A percentile compares a stretch with the other conserved stretches of the same genome.
Evolutionary conservation across 2,797 vertebrate genomes (phyloP).

Genomic region (Brotula barbata): DNA sequence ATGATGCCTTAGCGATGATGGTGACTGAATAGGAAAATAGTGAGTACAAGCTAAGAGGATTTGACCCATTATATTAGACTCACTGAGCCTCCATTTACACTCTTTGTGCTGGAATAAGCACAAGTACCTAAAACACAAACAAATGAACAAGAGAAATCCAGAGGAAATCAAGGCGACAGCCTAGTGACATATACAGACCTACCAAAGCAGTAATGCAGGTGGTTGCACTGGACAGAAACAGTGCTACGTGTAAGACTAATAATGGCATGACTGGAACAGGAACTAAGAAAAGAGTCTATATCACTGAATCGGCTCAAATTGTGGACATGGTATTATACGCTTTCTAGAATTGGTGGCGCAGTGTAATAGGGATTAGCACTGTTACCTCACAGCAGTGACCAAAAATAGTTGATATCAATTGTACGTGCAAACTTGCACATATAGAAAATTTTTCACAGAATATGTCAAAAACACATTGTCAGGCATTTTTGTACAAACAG

Average conservation of each 20-base stretch:
- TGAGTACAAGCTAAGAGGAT: constrained; percentile 59
- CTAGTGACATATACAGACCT: not conserved
- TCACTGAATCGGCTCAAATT: constrained; percentile 4
- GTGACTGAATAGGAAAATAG: constrained; percentile 35
- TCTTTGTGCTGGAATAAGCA: constrained; percentile 39
- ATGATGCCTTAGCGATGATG: constrained; percentile 22
- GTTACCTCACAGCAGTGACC: not conserved
- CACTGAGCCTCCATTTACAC: constrained; percentile 42
- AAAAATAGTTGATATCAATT: too few relatives aligned
- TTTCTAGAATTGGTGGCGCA: too few relatives aligned
- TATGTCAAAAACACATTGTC: too few relatives aligned
- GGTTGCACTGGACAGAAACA: not conserved
- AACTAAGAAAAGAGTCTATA: constrained; percentile 1
- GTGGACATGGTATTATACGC: too few relatives aligned
- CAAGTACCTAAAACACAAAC: not conserved
- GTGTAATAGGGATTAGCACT: too few relatives aligned
- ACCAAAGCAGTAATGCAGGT: not conserved
- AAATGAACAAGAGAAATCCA: not conserved
- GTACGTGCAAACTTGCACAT: too few relatives aligned
- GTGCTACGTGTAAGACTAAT: too few relatives aligned
- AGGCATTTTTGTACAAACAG: too few relatives aligned
- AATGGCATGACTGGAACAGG: not conserved
- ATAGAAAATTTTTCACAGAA: too few relatives aligned
- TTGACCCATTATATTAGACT: constrained; percentile 48
- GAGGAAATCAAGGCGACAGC: not conserved